Evolutionary conservation across 2,113 vertebrate species (phyloP).

Genomic region (Channa argus): DNA sequence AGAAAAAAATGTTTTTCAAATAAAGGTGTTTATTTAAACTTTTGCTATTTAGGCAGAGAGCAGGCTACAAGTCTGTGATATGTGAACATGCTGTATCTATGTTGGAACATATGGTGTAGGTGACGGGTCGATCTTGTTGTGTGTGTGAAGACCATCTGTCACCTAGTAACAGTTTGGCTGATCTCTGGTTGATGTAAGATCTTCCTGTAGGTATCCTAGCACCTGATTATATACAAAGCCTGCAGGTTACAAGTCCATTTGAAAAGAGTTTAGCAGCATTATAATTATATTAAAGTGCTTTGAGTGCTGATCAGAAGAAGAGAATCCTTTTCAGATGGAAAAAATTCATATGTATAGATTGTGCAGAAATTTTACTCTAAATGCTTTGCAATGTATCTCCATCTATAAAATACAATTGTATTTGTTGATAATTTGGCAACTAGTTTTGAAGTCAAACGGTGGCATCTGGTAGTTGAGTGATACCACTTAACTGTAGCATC

Average conservation of each 20-base stretch:
- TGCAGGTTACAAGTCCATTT: constrained; percentile 61
- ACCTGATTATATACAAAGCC: constrained; percentile 61
- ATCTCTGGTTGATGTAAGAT: constrained; percentile 64
- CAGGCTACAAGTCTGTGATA: constrained; percentile 18
- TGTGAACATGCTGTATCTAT: constrained; percentile 54
- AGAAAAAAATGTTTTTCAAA: constrained; percentile 13
- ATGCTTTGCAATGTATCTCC: too few relatives aligned
- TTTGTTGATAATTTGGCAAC: neutral
- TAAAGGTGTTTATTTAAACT: constrained; percentile 42
- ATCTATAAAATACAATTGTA: too few relatives aligned
- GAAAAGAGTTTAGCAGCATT: constrained; percentile 43
- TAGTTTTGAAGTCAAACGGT: neutral
- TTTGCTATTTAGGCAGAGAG: constrained; percentile 41
- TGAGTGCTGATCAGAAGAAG: constrained; percentile 6
- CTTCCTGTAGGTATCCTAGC: constrained; percentile 53
- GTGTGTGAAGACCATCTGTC: constrained; percentile 71
- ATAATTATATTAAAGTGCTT: neutral
- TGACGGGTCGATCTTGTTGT: constrained; percentile 39
- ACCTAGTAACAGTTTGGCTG: constrained; percentile 67
- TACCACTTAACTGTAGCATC: too few relatives aligned
- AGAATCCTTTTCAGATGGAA: too few relatives aligned
- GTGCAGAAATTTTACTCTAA: too few relatives aligned
- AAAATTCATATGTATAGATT: too few relatives aligned
- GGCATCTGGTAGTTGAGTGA: too few relatives aligned
- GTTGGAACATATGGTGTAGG: constrained; percentile 73